Percentiles rank a stretch among this genome's conserved stretches.
These are phyloP conservation scores for Drosophila albomicans DNA, from an alignment of 1,140 invertebrate genomes.

Conservation along the genomic window DNA sequence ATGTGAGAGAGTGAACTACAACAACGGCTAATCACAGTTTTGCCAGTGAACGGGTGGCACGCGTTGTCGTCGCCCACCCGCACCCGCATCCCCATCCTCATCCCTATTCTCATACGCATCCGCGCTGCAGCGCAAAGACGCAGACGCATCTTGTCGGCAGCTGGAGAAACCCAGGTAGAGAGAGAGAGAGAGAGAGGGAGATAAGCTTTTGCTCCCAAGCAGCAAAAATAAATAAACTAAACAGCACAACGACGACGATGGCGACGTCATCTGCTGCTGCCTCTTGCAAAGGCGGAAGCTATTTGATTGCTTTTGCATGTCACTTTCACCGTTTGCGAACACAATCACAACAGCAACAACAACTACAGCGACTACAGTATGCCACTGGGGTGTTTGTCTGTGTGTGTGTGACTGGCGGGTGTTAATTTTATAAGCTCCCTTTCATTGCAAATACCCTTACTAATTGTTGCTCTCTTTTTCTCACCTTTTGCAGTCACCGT, in stretches of 20 bases:
- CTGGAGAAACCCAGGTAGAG: conserved; percentile 58
- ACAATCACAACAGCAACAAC: conserved; percentile 35
- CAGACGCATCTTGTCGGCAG: conserved; percentile 36
- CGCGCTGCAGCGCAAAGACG: conserved; percentile 2
- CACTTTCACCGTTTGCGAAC: conserved; percentile 78
- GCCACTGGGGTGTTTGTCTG: conserved; percentile 56
- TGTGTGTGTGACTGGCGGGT: conserved; percentile 38
- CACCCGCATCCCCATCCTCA: conserved; percentile 19
- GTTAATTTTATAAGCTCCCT: conserved; percentile 57
- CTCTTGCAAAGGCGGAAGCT: conserved; percentile 71
- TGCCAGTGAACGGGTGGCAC: conserved; percentile 39
- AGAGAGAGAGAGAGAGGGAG: no score
- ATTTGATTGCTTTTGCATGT: conserved; percentile 82
- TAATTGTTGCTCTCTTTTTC: conserved; percentile 55
- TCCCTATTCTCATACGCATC: background rate
- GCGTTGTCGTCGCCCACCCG: conserved; percentile 40
- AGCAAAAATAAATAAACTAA: conserved; percentile 5
- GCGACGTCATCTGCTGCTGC: conserved; percentile 52
- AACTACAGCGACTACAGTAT: conserved; percentile 40
- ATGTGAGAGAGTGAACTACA: conserved; percentile 39
- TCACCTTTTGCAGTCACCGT: conserved; percentile 92
- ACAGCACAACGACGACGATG: conserved; percentile 1
- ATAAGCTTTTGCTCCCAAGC: conserved; percentile 41
- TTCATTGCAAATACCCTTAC: conserved; percentile 28
- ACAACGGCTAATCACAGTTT: conserved; percentile 42